A percentile compares a stretch with the other conserved stretches of the same genome.
phyloP scores from a whole-genome alignment of 1,140 invertebrate species.

The Trichoplusia ni region DNA sequence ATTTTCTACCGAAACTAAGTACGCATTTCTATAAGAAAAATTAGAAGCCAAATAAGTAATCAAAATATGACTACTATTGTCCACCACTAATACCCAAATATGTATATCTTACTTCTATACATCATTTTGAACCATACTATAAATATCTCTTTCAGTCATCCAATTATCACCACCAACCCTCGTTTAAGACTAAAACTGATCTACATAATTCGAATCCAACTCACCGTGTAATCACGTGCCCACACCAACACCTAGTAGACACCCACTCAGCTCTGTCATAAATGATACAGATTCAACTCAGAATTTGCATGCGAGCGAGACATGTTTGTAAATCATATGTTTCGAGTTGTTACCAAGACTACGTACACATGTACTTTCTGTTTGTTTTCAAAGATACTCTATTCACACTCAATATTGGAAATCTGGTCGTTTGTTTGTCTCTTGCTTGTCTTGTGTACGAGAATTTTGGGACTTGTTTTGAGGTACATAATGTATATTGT shows the following conservation, averaged over 20 bases:
- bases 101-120: no score
- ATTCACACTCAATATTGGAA: conserved; percentile 23
- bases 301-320: conserved; percentile 36
- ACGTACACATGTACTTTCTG: conserved; percentile 16
- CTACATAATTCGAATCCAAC: neutral
- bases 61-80: no score
- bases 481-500: no score
- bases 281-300: conserved; percentile 40
- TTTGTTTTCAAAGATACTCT: conserved; percentile 2
- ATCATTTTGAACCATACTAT: no score
- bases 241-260: neutral
- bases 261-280: conserved; percentile 32
- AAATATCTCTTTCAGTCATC: no score
- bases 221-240: neutral
- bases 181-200: no score
- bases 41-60: no score
- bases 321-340: conserved; percentile 44
- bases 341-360: conserved; percentile 31
- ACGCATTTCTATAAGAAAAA: no score
- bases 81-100: no score
- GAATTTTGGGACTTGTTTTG: no score
- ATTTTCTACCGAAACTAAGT: no score
- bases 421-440: neutral
- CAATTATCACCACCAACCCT: no score
- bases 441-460: neutral